Evolutionary conservation across 2,888 invertebrate genomes (phyloP), one percentile per base, ranked within the genome.

Genomic region (Agrochola circellaris): DNA sequence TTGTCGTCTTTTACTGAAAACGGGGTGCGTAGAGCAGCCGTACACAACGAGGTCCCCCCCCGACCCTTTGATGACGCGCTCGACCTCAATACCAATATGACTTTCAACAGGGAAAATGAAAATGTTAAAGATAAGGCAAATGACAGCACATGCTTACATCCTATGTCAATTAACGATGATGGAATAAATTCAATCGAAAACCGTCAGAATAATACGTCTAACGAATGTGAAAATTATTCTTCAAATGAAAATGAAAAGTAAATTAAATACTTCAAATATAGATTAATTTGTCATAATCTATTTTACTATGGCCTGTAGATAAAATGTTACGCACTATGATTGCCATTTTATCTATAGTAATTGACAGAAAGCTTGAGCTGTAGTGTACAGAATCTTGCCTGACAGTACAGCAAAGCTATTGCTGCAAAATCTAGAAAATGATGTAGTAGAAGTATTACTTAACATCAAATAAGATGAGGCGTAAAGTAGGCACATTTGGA

Each of bases 1-100:
- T 62, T 91, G 76, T 81, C 91, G n/a, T 68, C 85, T 20, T 91
- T 85, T 70, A 80, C 81, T n/a, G 90, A 92, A n/a, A 92, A 90
- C 73, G 89, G 86, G 20, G 79, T 88, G 4, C 85, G 82, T 23
- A 75, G 86, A 54, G 82, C 82, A 48, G 77, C 82, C 54, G 62
- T 48, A 20, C 79, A 84, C 17, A 78, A 84, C 34, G 86, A 88
- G 6, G 60, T 82, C 4, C 75, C 87, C 5, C 87, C 84, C n/a
- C n/a, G n/a, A 62, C 84, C 78, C 5, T 90, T 73, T 73, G 79
- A 79, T n/a, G 56, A 84, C 48, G 60, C 83, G 11, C 75, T 82
- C 5, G 75, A 77, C 30, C 70, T 58, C 26, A 79, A 86, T n/a
- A 45, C 81, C 15, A 64, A 42, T 48, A 68, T 71, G 23, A 80